phyloP scores from a whole-genome alignment of 1,140 invertebrate species.

The Drosophila bifasciata region DNA sequence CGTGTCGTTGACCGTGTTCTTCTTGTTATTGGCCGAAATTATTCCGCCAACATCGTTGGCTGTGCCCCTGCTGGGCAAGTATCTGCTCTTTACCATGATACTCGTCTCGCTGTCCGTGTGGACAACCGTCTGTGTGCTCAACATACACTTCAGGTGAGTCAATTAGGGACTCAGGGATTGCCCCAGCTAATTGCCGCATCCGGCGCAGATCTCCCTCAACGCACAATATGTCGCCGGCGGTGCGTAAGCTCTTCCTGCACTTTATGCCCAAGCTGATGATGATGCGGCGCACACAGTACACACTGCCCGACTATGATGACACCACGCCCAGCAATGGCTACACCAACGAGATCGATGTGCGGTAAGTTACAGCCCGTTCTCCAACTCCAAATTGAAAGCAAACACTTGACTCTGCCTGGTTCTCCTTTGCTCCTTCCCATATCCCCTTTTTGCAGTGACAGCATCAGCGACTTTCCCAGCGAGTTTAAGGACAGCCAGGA shows the following conservation, averaged over 20 bases:
- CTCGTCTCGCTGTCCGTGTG: slow-evolving; percentile 98
- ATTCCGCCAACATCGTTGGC: slow-evolving; percentile 98
- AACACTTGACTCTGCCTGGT: slow-evolving; percentile 26
- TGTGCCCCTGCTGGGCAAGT: slow-evolving; percentile 98
- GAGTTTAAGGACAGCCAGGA: slow-evolving; percentile 85
- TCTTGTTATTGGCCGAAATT: slow-evolving; percentile 97
- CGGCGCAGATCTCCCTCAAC: slow-evolving; percentile 94
- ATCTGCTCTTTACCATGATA: slow-evolving; percentile 98
- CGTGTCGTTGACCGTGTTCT: slow-evolving; percentile 99
- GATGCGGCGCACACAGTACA: slow-evolving; percentile 94
- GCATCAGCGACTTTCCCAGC: slow-evolving; percentile 86
- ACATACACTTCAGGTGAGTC: slow-evolving; percentile 97
- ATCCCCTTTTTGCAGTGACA: slow-evolving; percentile 77
- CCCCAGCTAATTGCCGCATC: slow-evolving; percentile 23
- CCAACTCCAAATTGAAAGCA: slow-evolving; percentile 35
- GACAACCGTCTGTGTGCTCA: slow-evolving; percentile 98
- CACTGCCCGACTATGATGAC: slow-evolving; percentile 92
- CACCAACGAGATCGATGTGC: slow-evolving; percentile 91
- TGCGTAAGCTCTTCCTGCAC: slow-evolving; percentile 93
- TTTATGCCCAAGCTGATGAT: slow-evolving; percentile 94
- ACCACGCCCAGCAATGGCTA: slow-evolving; percentile 90
- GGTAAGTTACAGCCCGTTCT: slow-evolving; percentile 85
- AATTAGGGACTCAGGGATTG: background rate
- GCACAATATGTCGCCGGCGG: slow-evolving; percentile 96
- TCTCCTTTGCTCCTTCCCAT: background rate